Conservation (phyloP, 2,888 invertebrate species). For the Schizotus pectinicornis region DNA sequence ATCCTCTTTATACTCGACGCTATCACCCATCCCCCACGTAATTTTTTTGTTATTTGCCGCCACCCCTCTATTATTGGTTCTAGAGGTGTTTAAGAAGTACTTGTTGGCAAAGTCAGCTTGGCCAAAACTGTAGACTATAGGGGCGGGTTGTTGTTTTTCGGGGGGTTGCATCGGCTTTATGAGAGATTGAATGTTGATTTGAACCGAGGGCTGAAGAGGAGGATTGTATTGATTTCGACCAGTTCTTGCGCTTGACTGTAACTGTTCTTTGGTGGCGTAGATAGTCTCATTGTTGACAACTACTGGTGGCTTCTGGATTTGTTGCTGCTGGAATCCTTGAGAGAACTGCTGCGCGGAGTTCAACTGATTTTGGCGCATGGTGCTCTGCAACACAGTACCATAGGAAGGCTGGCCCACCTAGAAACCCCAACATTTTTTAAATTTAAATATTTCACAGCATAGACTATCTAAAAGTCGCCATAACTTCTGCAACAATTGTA, state of each 20-base stretch:
- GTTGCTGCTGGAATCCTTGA: slow-evolving; percentile 2
- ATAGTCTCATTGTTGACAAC: slow-evolving; percentile 13
- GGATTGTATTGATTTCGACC: slow-evolving; percentile 30
- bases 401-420: slow-evolving; percentile 53
- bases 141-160: slow-evolving; percentile 52
- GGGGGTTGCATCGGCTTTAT: slow-evolving; percentile 53
- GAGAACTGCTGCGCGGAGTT: slow-evolving; percentile 22
- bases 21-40: slow-evolving; percentile 49
- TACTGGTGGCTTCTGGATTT: slow-evolving; percentile 8
- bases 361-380: slow-evolving; percentile 37
- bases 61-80: slow-evolving; percentile 29
- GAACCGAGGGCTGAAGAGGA: slow-evolving; percentile 54
- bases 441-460: no score
- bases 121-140: slow-evolving; percentile 57
- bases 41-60: slow-evolving; percentile 43
- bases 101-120: slow-evolving; percentile 52
- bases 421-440: no score
- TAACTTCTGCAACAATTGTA: no score
- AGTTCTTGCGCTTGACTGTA: slow-evolving; percentile 28
- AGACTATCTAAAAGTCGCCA: no score
- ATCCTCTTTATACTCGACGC: slow-evolving; percentile 59
- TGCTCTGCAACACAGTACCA: slow-evolving; percentile 38
- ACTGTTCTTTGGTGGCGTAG: slow-evolving; percentile 24
- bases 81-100: slow-evolving; percentile 49
- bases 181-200: slow-evolving; percentile 55